These are phyloP conservation scores for Cyphomyrus plagiostoma DNA, from an alignment of 2,113 vertebrate genomes.

Conservation along the genomic window DNA sequence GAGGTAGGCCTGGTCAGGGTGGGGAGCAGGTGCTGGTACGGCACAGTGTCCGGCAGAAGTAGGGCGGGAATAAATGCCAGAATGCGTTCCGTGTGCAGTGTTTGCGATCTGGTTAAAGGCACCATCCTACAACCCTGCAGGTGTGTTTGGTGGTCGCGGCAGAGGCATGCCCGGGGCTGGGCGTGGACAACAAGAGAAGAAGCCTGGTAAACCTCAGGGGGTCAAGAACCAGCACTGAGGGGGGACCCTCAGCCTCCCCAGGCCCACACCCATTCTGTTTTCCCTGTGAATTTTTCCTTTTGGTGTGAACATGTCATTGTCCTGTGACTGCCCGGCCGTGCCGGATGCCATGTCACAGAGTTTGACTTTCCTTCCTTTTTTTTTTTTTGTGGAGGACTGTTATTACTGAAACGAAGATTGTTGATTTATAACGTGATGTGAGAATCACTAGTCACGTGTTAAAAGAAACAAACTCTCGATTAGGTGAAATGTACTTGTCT, in stretches of 20 bases:
- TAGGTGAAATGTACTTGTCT: background rate
- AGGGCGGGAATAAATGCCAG: background rate
- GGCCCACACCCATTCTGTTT: constrained; percentile 15
- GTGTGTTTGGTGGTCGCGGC: constrained; percentile 87
- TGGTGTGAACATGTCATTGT: background rate
- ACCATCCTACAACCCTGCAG: constrained; percentile 44
- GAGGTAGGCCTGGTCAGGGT: too few relatives aligned
- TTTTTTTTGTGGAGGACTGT: background rate
- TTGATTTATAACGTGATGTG: background rate
- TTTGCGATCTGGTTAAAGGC: background rate
- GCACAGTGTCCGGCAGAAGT: background rate
- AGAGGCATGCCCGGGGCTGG: constrained; percentile 66
- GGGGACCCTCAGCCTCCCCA: background rate
- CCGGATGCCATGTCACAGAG: background rate
- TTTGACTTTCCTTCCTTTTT: background rate
- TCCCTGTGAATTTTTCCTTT: constrained; percentile 3
- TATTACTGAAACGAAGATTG: background rate
- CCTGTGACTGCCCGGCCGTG: background rate
- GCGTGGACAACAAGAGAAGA: constrained; percentile 84
- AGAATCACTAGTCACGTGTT: background rate
- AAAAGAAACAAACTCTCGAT: background rate
- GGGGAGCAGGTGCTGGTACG: background rate
- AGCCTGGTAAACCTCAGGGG: constrained; percentile 73
- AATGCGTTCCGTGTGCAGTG: background rate
- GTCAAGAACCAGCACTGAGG: constrained; percentile 77